Evolutionary conservation across 1,140 invertebrate species (phyloP).

Genomic region (Myzus persicae): DNA sequence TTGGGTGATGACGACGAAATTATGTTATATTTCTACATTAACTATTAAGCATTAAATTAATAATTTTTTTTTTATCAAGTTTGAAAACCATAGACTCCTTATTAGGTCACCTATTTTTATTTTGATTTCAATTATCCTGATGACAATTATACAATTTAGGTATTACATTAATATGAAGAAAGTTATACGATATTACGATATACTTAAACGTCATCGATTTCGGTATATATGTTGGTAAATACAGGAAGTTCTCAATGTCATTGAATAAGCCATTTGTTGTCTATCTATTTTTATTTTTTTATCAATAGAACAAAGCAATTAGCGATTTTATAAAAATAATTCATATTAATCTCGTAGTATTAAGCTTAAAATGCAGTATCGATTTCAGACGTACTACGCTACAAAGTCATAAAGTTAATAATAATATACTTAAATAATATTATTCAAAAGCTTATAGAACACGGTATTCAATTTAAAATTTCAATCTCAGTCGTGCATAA

Average conservation of each 20-base stretch:
- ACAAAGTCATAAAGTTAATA: neutral
- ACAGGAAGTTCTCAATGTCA: neutral
- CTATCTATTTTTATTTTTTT: too few species aligned
- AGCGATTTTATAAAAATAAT: neutral
- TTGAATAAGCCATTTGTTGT: neutral
- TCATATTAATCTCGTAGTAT: neutral
- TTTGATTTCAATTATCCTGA: too few species aligned
- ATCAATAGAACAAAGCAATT: neutral
- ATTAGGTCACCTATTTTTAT: too few species aligned
- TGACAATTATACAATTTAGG: too few species aligned
- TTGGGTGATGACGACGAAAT: too few species aligned
- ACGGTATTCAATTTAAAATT: neutral
- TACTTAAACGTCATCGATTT: neutral
- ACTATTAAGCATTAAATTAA: too few species aligned
- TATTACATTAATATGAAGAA: neutral
- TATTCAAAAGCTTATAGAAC: neutral
- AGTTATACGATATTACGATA: neutral
- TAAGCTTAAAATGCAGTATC: neutral
- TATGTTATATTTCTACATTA: too few species aligned
- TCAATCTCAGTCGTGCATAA: neutral
- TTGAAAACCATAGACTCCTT: too few species aligned
- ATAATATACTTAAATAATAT: too few species aligned
- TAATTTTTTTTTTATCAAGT: too few species aligned
- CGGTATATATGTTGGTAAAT: neutral
- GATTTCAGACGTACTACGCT: neutral